phyloP scores from a whole-genome alignment of 53 echinoderm and acorn worm species.

The Mesocentrotus franciscanus region DNA sequence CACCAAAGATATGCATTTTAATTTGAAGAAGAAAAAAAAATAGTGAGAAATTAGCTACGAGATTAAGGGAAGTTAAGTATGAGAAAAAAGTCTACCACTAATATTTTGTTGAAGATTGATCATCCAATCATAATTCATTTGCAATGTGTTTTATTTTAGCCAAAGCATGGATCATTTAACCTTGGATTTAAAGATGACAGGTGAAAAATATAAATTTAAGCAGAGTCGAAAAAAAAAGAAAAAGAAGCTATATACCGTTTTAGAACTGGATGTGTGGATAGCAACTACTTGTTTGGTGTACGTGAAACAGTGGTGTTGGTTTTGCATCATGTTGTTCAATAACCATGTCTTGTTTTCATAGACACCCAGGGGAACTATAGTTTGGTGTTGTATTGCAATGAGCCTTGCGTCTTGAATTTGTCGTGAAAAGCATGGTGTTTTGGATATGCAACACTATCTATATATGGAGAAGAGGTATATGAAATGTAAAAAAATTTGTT shows the following conservation, averaged over 20 bases:
- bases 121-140: conserved; percentile 12
- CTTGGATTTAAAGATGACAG: conserved; percentile 24
- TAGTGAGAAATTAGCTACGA: not conserved
- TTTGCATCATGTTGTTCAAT: not conserved
- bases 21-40: too few relatives aligned
- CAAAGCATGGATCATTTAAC: conserved; percentile 67
- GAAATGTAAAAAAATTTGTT: not conserved
- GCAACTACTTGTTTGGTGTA: conserved; percentile 18
- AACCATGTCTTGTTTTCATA: conserved; percentile 31
- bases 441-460: conserved; percentile 14
- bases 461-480: conserved; percentile 8
- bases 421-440: conserved; percentile 35
- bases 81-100: too few relatives aligned
- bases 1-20: too few relatives aligned
- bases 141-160: conserved; percentile 45
- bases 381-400: conserved; percentile 48
- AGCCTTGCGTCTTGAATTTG: conserved; percentile 33
- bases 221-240: not conserved
- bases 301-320: conserved; percentile 24
- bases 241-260: not conserved
- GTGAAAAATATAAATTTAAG: conserved; percentile 14
- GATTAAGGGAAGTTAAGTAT: not conserved
- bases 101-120: not conserved
- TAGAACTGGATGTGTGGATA: conserved; percentile 31
- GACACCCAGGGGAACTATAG: not conserved